Base-by-base conservation (phyloP, 2,797 vertebrate species). In the Gephyroberyx darwinii region DNA sequence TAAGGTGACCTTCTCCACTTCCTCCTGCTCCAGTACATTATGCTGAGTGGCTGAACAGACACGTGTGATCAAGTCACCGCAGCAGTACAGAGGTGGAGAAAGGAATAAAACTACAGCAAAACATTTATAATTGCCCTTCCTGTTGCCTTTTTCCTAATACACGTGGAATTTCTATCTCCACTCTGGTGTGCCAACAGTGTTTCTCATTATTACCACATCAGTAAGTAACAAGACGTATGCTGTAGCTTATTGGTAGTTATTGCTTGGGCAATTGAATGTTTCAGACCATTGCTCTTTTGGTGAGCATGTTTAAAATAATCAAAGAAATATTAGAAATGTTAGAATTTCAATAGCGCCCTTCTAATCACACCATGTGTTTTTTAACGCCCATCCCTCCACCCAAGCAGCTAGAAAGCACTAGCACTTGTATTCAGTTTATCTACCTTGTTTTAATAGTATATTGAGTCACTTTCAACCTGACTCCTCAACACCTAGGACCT, bases 1-100 rank as follows among this genome's bases (percentile, higher is more conserved):
- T 75, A 72, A 71, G 65, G 60, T 74, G 71, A 81, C 77, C 77
- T 78, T 75, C 53, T 72, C 30, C 3, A 12, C 51, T 54, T 59
- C 41, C 53, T 53, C 67, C 67, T 56, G 61, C 59, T 71, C n/a
- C 2, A 53, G 55, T 55, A 69, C 69, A 62, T 83, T 51, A 59
- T 35, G 13, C 31, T 26, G 30, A 60, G 56, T 26, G 56, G 56
- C 66, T 59, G 17, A 20, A 50, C 19, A 12, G 26, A 37, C 61
- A 61, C 12, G 4, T n/a, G 57, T 52, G 10, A 57, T 59, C 22
- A 50, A 51, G 45, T 39, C n/a, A 30, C n/a, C 16, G 39, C 48
- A 30, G 50, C 48, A 47, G 64, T 17, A 39, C 41, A 19, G 31
- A 64, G 2, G 22, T 17, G 43, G 64, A 54, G 54, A 47, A 54